Conservation (phyloP, 2,797 vertebrate genomes). For the Cryptoprocta ferox region DNA sequence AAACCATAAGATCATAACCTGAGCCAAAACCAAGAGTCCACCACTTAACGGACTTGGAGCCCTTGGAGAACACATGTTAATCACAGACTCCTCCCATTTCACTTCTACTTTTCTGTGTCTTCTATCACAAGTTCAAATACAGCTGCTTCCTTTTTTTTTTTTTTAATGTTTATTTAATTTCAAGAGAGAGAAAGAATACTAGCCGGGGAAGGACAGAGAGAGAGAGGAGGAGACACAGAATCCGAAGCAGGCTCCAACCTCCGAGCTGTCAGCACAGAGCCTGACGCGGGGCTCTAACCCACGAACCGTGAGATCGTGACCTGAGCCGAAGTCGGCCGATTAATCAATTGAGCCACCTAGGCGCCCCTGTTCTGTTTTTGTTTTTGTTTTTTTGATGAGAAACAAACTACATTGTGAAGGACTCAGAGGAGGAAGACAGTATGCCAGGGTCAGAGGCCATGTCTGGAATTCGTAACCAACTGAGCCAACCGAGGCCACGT, state of each 20-base stretch:
- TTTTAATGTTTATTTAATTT: too few relatives aligned
- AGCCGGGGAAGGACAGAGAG: too few relatives aligned
- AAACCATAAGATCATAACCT: too few relatives aligned
- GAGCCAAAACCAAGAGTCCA: too few relatives aligned
- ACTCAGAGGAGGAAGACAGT: background rate
- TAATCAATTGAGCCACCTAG: background rate
- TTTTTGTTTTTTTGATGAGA: background rate
- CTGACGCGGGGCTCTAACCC: background rate
- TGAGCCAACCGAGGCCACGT: too few relatives aligned
- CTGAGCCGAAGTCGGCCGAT: background rate
- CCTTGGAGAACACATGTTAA: background rate
- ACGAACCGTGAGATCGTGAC: too few relatives aligned
- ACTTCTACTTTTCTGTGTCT: background rate
- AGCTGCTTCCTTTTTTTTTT: background rate
- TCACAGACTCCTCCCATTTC: background rate
- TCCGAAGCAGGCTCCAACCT: background rate
- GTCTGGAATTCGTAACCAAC: background rate
- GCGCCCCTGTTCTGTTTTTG: background rate
- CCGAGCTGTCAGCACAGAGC: background rate
- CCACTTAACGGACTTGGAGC: too few relatives aligned
- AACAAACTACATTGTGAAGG: background rate
- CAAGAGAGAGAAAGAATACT: too few relatives aligned
- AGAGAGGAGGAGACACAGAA: too few relatives aligned
- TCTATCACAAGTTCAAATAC: background rate
- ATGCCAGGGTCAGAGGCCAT: background rate